Evolutionary conservation across 2,888 invertebrate genomes (phyloP).

Genomic region (Melangyna quadrimaculata): DNA sequence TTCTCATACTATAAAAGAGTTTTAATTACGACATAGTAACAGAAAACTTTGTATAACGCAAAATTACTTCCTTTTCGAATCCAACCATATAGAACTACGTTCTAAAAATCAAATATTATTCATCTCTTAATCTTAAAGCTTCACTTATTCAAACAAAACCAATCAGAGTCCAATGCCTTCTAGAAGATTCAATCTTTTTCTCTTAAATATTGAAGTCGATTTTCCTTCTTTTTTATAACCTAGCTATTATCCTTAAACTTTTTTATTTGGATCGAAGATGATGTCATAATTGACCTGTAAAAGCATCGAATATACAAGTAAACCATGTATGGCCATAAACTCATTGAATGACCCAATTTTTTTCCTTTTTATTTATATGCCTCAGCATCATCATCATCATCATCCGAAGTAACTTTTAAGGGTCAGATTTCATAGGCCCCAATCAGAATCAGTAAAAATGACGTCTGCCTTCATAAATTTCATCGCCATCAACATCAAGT

Average conservation of each 20-base stretch:
- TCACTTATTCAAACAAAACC: background rate
- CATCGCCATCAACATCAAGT: background rate
- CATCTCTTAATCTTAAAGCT: background rate
- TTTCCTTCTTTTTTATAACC: no score
- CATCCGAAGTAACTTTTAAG: background rate
- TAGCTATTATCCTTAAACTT: background rate
- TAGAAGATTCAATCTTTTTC: background rate
- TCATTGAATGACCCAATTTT: background rate
- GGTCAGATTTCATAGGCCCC: background rate
- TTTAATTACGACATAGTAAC: no score
- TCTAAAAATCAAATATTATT: no score
- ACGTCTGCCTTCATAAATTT: background rate
- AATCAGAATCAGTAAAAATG: background rate
- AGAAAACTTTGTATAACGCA: no score
- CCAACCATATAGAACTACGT: no score
- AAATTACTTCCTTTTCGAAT: no score
- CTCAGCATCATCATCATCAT: background rate
- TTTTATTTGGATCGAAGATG: background rate
- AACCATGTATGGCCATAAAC: background rate
- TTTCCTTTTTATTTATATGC: background rate
- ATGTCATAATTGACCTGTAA: background rate
- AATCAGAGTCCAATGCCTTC: background rate
- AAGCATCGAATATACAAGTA: background rate
- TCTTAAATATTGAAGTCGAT: no score
- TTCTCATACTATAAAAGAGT: no score